These are phyloP conservation scores for Cherax quadricarinatus DNA, from an alignment of 1,140 invertebrate species.

Conservation along the genomic window DNA sequence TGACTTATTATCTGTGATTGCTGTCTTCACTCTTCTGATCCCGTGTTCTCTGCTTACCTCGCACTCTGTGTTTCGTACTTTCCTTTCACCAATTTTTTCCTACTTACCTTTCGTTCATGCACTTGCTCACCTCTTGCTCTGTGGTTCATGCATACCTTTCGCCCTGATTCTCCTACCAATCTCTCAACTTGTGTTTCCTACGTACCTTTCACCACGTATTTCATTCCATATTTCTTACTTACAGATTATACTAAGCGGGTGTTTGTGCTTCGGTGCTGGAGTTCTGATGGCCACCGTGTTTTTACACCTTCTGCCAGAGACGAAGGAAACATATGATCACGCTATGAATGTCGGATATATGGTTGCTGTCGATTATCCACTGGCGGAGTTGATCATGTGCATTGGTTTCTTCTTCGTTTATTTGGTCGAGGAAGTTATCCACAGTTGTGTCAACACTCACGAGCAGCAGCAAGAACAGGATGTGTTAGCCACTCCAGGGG, in stretches of 20 bases:
- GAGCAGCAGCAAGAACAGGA: not conserved
- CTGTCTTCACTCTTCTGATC: too few species aligned
- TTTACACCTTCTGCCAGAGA: conserved; percentile 90
- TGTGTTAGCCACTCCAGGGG: not conserved
- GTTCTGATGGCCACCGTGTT: conserved; percentile 88
- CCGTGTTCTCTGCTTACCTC: too few species aligned
- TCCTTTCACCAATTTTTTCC: too few species aligned
- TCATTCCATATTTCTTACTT: not conserved
- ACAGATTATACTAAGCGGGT: conserved; percentile 76
- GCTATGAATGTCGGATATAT: conserved; percentile 28
- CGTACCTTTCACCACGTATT: too few species aligned
- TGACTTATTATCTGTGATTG: too few species aligned
- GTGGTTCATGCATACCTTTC: too few species aligned
- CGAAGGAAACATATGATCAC: conserved; percentile 75
- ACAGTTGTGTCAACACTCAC: conserved; percentile 66
- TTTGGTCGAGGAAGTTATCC: conserved; percentile 76
- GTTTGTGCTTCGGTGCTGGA: conserved; percentile 89
- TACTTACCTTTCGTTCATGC: too few species aligned
- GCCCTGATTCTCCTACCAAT: too few species aligned
- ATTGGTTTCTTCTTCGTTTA: conserved; percentile 78
- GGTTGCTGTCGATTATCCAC: conserved; percentile 73
- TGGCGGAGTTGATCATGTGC: conserved; percentile 76
- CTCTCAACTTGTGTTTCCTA: too few species aligned
- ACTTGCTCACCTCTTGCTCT: too few species aligned
- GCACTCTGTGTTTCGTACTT: too few species aligned